Conservation (phyloP, 2,113 vertebrate species). For the Brachionichthys hirsutus region DNA sequence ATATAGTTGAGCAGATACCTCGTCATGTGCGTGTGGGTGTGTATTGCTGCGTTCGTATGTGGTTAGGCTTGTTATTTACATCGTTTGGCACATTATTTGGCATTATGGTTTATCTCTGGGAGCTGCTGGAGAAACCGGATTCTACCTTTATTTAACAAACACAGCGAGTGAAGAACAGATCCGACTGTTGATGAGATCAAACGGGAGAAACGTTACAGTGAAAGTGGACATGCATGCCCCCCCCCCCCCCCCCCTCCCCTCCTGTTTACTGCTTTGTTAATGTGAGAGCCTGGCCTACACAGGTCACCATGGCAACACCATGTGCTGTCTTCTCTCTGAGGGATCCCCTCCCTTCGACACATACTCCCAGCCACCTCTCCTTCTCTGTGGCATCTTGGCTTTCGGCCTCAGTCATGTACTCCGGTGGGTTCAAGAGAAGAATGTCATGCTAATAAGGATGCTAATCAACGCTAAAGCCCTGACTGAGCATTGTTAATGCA, state of each 20-base stretch:
- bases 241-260: too few species aligned
- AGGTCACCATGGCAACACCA: conserved; percentile 72
- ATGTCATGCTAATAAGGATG: conserved; percentile 52
- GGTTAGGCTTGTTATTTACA: background rate
- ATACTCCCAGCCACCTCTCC: background rate
- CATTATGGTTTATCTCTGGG: background rate
- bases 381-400: conserved; percentile 41
- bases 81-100: conserved; percentile 6
- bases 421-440: conserved; percentile 46
- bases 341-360: too few species aligned
- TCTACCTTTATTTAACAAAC: background rate
- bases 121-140: background rate
- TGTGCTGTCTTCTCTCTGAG: conserved; percentile 29
- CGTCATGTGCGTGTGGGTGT: conserved; percentile 4
- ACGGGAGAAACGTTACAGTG: background rate
- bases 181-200: conserved; percentile 4
- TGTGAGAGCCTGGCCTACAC: conserved; percentile 49
- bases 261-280: conserved; percentile 26
- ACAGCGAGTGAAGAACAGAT: conserved; percentile 2
- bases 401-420: conserved; percentile 54
- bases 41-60: background rate
- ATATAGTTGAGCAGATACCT: conserved; percentile 25
- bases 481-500: conserved; percentile 11
- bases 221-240: background rate
- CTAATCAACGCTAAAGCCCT: conserved; percentile 34